A percentile compares a stretch with the other conserved stretches of the same genome.
Conservation (phyloP, 92 coral and sea anemone species). For the Diadumene lineata region DNA sequence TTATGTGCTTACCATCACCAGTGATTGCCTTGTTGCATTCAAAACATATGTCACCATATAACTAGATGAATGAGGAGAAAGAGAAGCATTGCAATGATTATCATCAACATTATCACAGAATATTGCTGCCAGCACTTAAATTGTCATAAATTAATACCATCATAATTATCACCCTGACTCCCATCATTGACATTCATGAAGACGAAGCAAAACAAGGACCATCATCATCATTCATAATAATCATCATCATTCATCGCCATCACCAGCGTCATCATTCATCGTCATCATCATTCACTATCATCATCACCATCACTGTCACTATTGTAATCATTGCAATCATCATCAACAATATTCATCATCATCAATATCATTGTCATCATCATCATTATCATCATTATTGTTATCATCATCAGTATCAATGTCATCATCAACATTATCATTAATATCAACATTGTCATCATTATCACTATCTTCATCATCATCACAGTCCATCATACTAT, state of each 20-base stretch:
- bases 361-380: neutral
- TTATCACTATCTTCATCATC: neutral
- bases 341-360: neutral
- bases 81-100: neutral
- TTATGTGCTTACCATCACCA: constrained; percentile 83
- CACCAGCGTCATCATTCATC: neutral
- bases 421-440: neutral
- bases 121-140: neutral
- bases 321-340: neutral
- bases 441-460: neutral
- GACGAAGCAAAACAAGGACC: neutral
- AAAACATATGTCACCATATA: constrained; percentile 98
- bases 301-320: neutral
- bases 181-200: neutral
- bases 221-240: neutral
- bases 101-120: neutral
- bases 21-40: constrained; percentile 96
- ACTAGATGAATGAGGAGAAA: constrained; percentile 32
- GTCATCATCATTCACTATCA: neutral
- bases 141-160: neutral
- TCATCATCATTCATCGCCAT: neutral
- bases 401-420: neutral
- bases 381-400: neutral
- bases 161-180: neutral
- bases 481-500: neutral